phyloP scores from a whole-genome alignment of 2,888 invertebrate species.

The Eristalinus aeneus region DNA sequence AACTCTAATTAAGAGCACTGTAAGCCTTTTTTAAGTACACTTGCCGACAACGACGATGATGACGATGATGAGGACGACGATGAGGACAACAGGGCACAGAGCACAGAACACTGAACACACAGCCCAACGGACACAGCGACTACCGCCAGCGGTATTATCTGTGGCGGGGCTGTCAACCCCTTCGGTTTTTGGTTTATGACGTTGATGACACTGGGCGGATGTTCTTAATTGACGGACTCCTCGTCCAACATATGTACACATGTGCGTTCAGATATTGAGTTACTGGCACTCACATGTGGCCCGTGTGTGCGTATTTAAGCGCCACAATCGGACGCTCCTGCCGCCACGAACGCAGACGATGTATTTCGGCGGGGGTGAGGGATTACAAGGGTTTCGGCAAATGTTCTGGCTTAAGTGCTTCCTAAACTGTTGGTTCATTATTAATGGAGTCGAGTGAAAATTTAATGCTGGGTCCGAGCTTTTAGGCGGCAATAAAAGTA shows the following conservation, averaged over 20 bases:
- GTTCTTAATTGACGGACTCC: conserved; percentile 69
- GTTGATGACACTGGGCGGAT: conserved; percentile 68
- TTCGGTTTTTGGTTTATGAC: conserved; percentile 66
- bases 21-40: conserved; percentile 65
- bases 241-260: conserved; percentile 24
- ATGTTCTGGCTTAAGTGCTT: conserved; percentile 41
- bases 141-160: conserved; percentile 24
- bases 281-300: conserved; percentile 33
- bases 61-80: background rate
- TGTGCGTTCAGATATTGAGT: conserved; percentile 39
- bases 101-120: too few species aligned
- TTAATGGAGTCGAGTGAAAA: conserved; percentile 6
- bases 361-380: conserved; percentile 32
- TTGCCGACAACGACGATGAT: conserved; percentile 36
- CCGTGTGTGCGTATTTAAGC: conserved; percentile 12
- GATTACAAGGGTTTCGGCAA: conserved; percentile 26
- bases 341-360: conserved; percentile 32
- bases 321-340: conserved; percentile 17
- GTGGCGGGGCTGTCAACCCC: conserved; percentile 51
- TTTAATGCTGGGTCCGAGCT: background rate
- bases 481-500: conserved; percentile 19
- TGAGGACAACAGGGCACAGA: background rate
- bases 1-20: conserved; percentile 67
- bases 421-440: conserved; percentile 43
- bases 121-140: background rate